Evolutionary conservation across 2,113 vertebrate species (phyloP), one percentile per base, ranked within the genome.

Genomic region (Clarias gariepinus): DNA sequence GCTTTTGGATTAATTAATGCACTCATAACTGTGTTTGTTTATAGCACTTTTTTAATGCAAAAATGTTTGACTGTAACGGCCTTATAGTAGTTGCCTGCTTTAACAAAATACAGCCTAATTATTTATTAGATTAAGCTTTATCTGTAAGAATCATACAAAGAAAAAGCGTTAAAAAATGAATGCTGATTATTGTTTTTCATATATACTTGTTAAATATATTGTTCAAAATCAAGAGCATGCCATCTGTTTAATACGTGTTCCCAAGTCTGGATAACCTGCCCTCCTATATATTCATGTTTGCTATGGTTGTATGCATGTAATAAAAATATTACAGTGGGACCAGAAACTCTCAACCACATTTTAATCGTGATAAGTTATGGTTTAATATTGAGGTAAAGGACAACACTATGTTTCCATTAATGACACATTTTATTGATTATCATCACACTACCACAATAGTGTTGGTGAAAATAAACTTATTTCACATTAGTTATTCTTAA

Each of bases 311-410:
- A 94, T 95, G 95, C 95, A 95, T 93, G 89, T 87, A 94, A 95
- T 96, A 97, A 96, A 97, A 90, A 28, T 3, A 19, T 92, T 92
- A 92, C 95, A 93, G 91, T 94, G 94, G 95, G 94, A 95, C 92
- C 93, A 95, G 94, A 92, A 52, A 36, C 18, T 33, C 64, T 81
- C n/a, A 21, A 68, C 60, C 33, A 61, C 21, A 28, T 77, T 82
- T 85, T 89, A 71, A 81, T 80, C 64, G 13, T 25, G 25, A 52
- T 2, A n/a, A 55, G 2, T 33, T 66, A 57, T 81, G n/a, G 63
- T 15, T 66, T 33, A 68, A 47, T 10, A 81, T 30, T 41, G 13
- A 33, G 6, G 11, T 15, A 64, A 79, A 74, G 23, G 6, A 41
- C 11, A 87, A 69, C 19, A 23, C 15, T 19, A 21, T 16, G 58